phyloP scores from a whole-genome alignment of 2,797 vertebrate species.

The Cottoperca gobio region DNA sequence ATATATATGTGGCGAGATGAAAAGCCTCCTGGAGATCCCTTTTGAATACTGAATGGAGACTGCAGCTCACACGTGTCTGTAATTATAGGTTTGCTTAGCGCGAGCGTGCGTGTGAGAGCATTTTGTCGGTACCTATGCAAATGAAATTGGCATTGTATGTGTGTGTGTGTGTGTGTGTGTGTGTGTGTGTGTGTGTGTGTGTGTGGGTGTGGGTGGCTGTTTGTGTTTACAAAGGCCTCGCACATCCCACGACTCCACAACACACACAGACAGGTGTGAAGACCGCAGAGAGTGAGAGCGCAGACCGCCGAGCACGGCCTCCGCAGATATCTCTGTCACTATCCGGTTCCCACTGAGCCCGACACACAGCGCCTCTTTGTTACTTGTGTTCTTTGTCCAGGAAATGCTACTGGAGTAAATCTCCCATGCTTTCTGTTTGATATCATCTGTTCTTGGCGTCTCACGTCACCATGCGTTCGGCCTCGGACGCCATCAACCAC shows the following conservation, averaged over 20 bases:
- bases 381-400: conserved; percentile 79
- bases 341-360: no score
- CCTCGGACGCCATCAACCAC: conserved; percentile 50
- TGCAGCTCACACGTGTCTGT: conserved; percentile 25
- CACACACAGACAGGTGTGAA: conserved; percentile 63
- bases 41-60: conserved; percentile 53
- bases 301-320: no score
- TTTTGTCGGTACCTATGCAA: conserved; percentile 61
- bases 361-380: conserved; percentile 81
- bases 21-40: conserved; percentile 28
- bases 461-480: conserved; percentile 57
- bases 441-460: conserved; percentile 74
- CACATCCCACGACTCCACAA: conserved; percentile 65
- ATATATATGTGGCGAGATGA: conserved; percentile 11
- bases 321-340: no score
- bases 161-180: conserved; percentile 7
- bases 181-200: conserved; percentile 33
- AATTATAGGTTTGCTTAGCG: conserved; percentile 42
- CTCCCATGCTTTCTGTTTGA: conserved; percentile 75
- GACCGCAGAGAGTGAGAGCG: conserved; percentile 48
- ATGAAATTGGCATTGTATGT: conserved; percentile 39
- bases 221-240: conserved; percentile 60
- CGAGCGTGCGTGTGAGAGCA: conserved; percentile 37
- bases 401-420: conserved; percentile 79
- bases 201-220: conserved; percentile 47